A percentile compares a stretch with the other conserved stretches of the same genome.
Evolutionary conservation across 2,113 vertebrate species (phyloP).

Genomic region (Anthoscopus minutus): DNA sequence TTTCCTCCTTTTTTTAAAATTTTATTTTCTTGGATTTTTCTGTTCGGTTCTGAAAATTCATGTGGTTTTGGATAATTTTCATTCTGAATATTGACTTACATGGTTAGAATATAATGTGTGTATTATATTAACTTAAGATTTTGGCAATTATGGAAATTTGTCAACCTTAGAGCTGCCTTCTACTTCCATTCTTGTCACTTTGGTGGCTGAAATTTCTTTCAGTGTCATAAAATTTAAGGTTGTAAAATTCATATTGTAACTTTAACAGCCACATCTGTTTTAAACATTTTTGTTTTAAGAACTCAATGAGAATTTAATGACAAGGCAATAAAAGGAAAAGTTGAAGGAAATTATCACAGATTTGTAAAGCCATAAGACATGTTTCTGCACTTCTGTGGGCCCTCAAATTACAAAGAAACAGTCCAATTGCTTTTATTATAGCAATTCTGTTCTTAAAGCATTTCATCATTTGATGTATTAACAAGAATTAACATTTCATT

Average conservation of each 20-base stretch:
- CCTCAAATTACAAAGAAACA: conserved; percentile 77
- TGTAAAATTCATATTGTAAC: conserved; percentile 82
- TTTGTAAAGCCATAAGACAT: conserved; percentile 78
- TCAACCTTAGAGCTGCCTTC: conserved; percentile 1
- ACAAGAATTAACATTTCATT: conserved; percentile 69
- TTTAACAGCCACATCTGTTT: conserved; percentile 85
- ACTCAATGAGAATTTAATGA: conserved; percentile 80
- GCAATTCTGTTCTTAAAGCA: conserved; percentile 63
- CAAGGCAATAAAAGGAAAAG: conserved; percentile 76
- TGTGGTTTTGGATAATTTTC: not conserved
- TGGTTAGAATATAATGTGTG: not conserved
- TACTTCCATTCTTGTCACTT: conserved; percentile 61
- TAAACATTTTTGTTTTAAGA: conserved; percentile 82
- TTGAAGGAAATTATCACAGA: conserved; percentile 85
- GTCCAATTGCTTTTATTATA: conserved; percentile 64
- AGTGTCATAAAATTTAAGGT: conserved; percentile 74
- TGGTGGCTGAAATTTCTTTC: conserved; percentile 71
- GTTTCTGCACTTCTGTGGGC: conserved; percentile 70
- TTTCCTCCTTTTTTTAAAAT: not conserved
- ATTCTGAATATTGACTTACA: not conserved
- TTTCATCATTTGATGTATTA: conserved; percentile 64
- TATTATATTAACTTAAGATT: not conserved
- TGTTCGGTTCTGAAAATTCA: not conserved
- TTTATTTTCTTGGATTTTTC: not conserved
- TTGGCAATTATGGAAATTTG: conserved; percentile 21